Evolutionary conservation across 2,888 invertebrate species (phyloP).

Genomic region (Odontothrips loti): DNA sequence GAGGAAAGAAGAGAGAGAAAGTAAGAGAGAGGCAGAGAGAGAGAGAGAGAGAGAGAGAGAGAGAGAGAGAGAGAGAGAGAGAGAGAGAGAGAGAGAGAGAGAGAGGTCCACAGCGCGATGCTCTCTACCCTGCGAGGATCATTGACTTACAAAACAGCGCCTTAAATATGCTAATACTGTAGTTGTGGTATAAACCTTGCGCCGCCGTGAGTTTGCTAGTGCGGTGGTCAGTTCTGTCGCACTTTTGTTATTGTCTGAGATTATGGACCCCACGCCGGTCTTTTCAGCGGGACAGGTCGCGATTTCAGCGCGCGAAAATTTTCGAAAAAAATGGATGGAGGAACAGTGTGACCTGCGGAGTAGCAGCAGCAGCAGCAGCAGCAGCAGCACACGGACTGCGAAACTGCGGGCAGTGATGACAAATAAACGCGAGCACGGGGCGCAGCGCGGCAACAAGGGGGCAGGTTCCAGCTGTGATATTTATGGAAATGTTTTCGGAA

Average conservation of each 20-base stretch:
- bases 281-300: no score
- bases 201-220: not conserved
- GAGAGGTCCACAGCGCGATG: not conserved
- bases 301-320: not conserved
- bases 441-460: not conserved
- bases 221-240: slow-evolving; percentile 17
- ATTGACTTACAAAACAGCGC: slow-evolving; percentile 22
- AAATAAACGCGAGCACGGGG: not conserved
- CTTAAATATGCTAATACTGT: slow-evolving; percentile 20
- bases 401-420: not conserved
- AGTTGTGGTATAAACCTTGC: not conserved
- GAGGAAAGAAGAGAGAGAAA: slow-evolving; percentile 27
- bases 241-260: not conserved
- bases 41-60: not conserved
- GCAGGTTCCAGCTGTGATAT: not conserved
- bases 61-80: not conserved
- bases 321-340: no score
- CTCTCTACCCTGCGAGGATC: not conserved
- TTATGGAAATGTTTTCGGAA: not conserved
- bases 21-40: slow-evolving; percentile 10
- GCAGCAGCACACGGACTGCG: no score
- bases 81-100: not conserved
- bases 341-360: no score
- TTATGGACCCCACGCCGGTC: no score
- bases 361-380: no score